Conservation (phyloP, 2,888 invertebrate genomes). For the Xestia sexstrigata region DNA sequence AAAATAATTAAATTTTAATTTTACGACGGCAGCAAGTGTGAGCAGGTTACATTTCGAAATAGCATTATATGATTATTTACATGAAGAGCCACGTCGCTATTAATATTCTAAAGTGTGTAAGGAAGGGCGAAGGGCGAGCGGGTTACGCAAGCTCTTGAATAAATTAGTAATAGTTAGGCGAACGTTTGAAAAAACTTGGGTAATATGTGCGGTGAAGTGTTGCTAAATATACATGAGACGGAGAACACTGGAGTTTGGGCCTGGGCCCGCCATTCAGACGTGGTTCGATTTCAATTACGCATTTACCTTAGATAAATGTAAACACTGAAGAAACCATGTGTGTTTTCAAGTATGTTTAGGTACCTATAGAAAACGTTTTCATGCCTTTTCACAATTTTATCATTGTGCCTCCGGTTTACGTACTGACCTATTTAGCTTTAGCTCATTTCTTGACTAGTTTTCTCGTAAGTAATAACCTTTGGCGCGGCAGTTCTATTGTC, state of each 20-base stretch:
- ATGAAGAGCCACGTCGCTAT: constrained; percentile 67
- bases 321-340: constrained; percentile 22
- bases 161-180: constrained; percentile 68
- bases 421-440: neutral
- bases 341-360: constrained; percentile 8
- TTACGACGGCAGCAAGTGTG: constrained; percentile 41
- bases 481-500: neutral
- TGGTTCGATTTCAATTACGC: constrained; percentile 58
- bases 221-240: constrained; percentile 66
- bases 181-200: constrained; percentile 68
- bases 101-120: constrained; percentile 68
- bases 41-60: constrained; percentile 60
- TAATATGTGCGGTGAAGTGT: constrained; percentile 60
- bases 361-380: constrained; percentile 5
- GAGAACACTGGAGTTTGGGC: constrained; percentile 31
- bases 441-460: constrained; percentile 3
- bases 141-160: constrained; percentile 70
- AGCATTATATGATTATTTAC: constrained; percentile 68
- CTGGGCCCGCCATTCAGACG: constrained; percentile 48
- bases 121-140: constrained; percentile 68
- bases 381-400: constrained; percentile 11
- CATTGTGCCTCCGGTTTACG: neutral
- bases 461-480: neutral
- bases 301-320: constrained; percentile 28
- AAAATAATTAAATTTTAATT: constrained; percentile 45